These are phyloP conservation scores for Ceratoteleas bidentatus DNA, from an alignment of 1,140 invertebrate species.

Conservation along the genomic window DNA sequence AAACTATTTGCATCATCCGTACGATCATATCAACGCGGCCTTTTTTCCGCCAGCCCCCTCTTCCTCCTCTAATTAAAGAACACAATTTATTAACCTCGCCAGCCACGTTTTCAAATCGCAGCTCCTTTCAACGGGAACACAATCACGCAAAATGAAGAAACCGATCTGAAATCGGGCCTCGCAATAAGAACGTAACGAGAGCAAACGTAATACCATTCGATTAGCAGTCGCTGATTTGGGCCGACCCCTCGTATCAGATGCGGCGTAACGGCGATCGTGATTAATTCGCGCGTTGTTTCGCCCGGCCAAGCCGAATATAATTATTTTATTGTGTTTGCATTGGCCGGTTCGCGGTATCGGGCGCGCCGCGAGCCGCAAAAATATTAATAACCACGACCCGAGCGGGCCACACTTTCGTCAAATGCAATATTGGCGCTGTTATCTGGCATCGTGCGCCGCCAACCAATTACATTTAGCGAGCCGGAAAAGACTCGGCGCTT, in stretches of 20 bases:
- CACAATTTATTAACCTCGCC: not conserved
- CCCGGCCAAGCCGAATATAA: slow-evolving; percentile 29
- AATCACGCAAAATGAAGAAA: slow-evolving; percentile 12
- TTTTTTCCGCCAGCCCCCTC: too few species aligned
- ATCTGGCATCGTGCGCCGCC: slow-evolving; percentile 72
- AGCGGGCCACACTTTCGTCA: slow-evolving; percentile 37
- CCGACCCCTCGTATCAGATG: slow-evolving; percentile 46
- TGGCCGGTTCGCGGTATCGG: not conserved
- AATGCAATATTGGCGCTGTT: slow-evolving; percentile 66
- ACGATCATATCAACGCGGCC: too few species aligned
- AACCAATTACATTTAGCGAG: slow-evolving; percentile 80
- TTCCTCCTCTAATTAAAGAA: too few species aligned
- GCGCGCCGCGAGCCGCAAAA: slow-evolving; percentile 11
- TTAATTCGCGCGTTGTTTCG: slow-evolving; percentile 27
- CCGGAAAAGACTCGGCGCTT: slow-evolving; percentile 75
- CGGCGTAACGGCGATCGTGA: slow-evolving; percentile 8
- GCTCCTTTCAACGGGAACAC: not conserved
- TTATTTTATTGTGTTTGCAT: slow-evolving; percentile 50
- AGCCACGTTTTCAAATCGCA: not conserved
- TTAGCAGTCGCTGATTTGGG: slow-evolving; percentile 37
- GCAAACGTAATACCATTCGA: slow-evolving; percentile 38
- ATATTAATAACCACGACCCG: slow-evolving; percentile 31
- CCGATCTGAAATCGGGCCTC: slow-evolving; percentile 17
- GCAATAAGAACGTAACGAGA: slow-evolving; percentile 32
- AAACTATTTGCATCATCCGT: too few species aligned